These are phyloP conservation scores for Rhinichthys klamathensis DNA, from an alignment of 2,113 vertebrate genomes.

Conservation along the genomic window DNA sequence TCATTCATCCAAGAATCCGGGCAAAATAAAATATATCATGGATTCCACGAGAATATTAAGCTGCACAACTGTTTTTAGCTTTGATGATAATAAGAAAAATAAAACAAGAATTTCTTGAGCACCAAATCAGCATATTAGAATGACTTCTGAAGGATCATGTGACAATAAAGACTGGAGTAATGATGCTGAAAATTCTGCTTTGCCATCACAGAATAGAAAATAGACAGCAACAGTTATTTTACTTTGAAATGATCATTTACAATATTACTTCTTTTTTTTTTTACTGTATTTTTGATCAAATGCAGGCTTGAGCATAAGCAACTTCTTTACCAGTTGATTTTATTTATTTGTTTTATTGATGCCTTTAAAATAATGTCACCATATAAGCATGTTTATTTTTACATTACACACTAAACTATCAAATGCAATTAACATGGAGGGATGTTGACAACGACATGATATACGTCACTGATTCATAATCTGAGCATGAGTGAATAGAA, in stretches of 20 bases:
- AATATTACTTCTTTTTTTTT: background rate
- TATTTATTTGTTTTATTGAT: background rate
- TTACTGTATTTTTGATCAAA: background rate
- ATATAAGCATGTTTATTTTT: background rate
- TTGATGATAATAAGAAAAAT: background rate
- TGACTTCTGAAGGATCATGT: background rate
- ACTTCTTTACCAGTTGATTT: background rate
- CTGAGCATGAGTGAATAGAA: background rate
- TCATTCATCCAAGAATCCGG: too few species aligned
- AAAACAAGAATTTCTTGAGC: background rate
- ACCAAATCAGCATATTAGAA: background rate
- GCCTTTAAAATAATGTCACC: background rate
- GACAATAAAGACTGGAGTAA: too few species aligned
- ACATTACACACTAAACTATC: too few species aligned
- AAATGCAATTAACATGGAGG: background rate
- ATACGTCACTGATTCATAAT: background rate
- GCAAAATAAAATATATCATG: background rate
- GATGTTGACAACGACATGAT: background rate
- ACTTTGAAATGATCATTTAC: background rate
- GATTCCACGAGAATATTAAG: too few species aligned
- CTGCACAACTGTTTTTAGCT: background rate
- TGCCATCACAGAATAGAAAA: too few species aligned
- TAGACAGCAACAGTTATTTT: background rate
- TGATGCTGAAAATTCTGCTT: too few species aligned
- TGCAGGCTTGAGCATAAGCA: background rate